phyloP scores from a whole-genome alignment of 1,140 invertebrate genomes.

The Ips nitidus region DNA sequence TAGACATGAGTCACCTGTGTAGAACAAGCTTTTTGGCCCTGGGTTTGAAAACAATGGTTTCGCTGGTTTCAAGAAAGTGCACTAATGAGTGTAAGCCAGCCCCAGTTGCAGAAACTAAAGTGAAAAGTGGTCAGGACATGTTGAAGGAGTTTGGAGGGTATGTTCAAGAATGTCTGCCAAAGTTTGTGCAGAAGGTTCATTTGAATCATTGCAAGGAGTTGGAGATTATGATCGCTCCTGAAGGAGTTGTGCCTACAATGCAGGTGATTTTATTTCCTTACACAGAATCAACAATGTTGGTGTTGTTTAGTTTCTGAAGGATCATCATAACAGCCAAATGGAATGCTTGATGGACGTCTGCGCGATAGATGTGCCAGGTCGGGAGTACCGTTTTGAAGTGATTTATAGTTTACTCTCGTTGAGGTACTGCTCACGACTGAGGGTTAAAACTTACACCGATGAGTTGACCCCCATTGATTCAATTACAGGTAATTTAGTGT shows the following conservation, averaged over 20 bases:
- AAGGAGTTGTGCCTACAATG: constrained; percentile 27
- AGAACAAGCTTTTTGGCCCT: too few relatives aligned
- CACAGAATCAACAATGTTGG: not conserved
- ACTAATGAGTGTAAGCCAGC: too few relatives aligned
- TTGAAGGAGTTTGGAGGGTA: constrained; percentile 32
- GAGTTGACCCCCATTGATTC: constrained; percentile 54
- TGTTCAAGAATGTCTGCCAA: constrained; percentile 34
- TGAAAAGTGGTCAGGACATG: too few relatives aligned
- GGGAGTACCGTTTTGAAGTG: constrained; percentile 35
- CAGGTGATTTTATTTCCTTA: constrained; percentile 5
- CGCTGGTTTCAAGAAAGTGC: too few relatives aligned
- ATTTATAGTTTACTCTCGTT: constrained; percentile 38
- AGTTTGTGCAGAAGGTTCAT: constrained; percentile 34
- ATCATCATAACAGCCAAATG: constrained; percentile 38
- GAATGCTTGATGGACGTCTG: constrained; percentile 32
- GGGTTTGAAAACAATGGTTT: too few relatives aligned
- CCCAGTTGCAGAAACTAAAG: too few relatives aligned
- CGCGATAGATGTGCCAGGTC: constrained; percentile 31
- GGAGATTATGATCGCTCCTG: constrained; percentile 35
- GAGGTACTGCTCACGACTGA: constrained; percentile 38
- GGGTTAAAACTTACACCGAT: constrained; percentile 55
- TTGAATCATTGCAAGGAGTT: constrained; percentile 32
- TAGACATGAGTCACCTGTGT: too few relatives aligned
- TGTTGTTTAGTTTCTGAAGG: constrained; percentile 33
- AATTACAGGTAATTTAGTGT: constrained; percentile 38